A percentile compares a stretch with the other conserved stretches of the same genome.
Evolutionary conservation across 2,888 invertebrate genomes (phyloP).

Genomic region (Eutolmus rufibarbis): DNA sequence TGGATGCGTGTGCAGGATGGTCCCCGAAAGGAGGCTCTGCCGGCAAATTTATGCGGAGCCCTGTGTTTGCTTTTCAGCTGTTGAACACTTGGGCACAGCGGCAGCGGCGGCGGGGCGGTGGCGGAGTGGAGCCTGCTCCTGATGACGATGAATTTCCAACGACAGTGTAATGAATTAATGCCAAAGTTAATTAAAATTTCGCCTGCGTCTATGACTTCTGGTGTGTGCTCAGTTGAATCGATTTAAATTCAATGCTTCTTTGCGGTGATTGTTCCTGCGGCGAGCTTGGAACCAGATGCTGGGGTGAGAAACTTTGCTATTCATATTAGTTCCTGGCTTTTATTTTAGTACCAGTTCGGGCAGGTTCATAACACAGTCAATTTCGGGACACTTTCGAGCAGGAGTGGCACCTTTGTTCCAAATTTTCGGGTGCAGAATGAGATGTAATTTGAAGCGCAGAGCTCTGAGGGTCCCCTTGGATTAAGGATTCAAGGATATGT

Average conservation of each 20-base stretch:
- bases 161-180: constrained; percentile 37
- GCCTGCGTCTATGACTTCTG: constrained; percentile 2
- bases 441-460: background rate
- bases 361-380: background rate
- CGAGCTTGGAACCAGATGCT: background rate
- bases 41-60: constrained; percentile 15
- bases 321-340: constrained; percentile 12
- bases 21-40: background rate
- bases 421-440: background rate
- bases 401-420: background rate
- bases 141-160: constrained; percentile 26
- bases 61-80: constrained; percentile 33
- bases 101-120: background rate
- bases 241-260: constrained; percentile 35
- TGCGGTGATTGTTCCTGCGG: constrained; percentile 3
- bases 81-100: background rate
- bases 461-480: background rate
- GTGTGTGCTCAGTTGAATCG: background rate
- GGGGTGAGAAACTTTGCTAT: background rate
- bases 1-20: background rate
- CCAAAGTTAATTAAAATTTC: constrained; percentile 32
- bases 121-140: background rate
- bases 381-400: background rate
- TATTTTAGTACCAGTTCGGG: background rate
- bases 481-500: background rate